These are phyloP conservation scores for Drosophila emarginata DNA, from an alignment of 2,888 invertebrate species.

Conservation along the genomic window DNA sequence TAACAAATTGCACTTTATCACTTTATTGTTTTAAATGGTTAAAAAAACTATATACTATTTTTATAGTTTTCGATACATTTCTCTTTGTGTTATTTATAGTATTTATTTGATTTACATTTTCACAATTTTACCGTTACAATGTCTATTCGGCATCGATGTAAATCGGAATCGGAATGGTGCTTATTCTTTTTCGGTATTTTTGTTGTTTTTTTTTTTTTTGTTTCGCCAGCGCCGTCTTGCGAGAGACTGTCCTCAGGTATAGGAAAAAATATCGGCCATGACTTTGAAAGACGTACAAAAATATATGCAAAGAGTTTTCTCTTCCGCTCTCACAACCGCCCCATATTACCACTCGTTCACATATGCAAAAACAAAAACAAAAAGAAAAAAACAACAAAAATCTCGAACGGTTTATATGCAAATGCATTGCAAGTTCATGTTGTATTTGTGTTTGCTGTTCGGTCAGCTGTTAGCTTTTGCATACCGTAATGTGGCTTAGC, in stretches of 20 bases:
- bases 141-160: slow-evolving; percentile 8
- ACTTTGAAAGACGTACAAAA: slow-evolving; percentile 55
- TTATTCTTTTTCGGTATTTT: slow-evolving; percentile 2
- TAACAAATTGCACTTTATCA: slow-evolving; percentile 40
- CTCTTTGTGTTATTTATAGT: slow-evolving; percentile 1
- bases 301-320: slow-evolving; percentile 19
- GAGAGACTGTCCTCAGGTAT: slow-evolving; percentile 63
- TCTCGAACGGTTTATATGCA: no score
- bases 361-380: no score
- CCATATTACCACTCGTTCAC: no score
- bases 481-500: slow-evolving; percentile 40
- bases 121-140: slow-evolving; percentile 41
- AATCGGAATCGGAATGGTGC: slow-evolving; percentile 1
- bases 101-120: slow-evolving; percentile 13
- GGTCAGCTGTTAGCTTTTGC: slow-evolving; percentile 18
- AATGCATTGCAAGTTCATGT: slow-evolving; percentile 8
- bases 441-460: slow-evolving; percentile 27
- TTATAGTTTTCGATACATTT: not conserved
- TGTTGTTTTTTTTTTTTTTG: slow-evolving; percentile 33
- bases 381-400: no score
- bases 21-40: slow-evolving; percentile 47
- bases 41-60: slow-evolving; percentile 40
- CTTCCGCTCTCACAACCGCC: not conserved
- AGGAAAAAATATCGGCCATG: slow-evolving; percentile 63
- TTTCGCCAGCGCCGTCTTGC: slow-evolving; percentile 55